Evolutionary conservation across 2,888 invertebrate genomes (phyloP), one percentile per base, ranked within the genome.

Genomic region (Nowickia ferox): DNA sequence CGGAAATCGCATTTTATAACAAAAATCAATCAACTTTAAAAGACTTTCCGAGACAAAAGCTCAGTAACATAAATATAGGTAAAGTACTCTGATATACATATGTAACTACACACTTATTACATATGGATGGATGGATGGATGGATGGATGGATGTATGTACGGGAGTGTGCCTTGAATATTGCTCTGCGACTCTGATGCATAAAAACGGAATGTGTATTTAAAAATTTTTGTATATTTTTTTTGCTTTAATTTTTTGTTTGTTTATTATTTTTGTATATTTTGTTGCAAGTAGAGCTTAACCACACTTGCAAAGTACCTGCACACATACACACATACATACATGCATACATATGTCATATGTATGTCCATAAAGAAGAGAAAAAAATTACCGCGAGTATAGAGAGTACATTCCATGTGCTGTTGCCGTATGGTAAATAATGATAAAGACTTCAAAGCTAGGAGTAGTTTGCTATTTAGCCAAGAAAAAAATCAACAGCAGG

Each of bases 21-120:
- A 69, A 53, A 83, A 83, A 83, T 79, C 82, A 79, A 86, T 86
- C 85, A 82, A 82, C 51, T 75, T 44, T 44, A 65, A 65, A 65
- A 69, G 40, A 44, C 22, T 81, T 57, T 68, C 75, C 55, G 46
- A 71, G 55, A 59, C 57, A 55, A 65, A 83, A 63, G 46, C 30
- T 69, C 19, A 15, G 51, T 17, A 53, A 69, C 8, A 40, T 17
- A 42, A 40, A 17, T 6, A 19, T 77, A 66, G 30, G 42, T 55
- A 17, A 68, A 59, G 59, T 68, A 53, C 19, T 53, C 19, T 17
- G 9, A 44, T 69, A 55, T 76, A n/a, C n/a, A n/a, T n/a, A n/a
- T n/a, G n/a, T n/a, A 19, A 11, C 2, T 11, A 22, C 11, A 17
- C 40, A 42, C 15, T 4, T 15, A 59, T n/a, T 55, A 44, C 30